These are phyloP conservation scores for Terebella lapidaria DNA, from an alignment of 2,888 invertebrate species.

Conservation along the genomic window DNA sequence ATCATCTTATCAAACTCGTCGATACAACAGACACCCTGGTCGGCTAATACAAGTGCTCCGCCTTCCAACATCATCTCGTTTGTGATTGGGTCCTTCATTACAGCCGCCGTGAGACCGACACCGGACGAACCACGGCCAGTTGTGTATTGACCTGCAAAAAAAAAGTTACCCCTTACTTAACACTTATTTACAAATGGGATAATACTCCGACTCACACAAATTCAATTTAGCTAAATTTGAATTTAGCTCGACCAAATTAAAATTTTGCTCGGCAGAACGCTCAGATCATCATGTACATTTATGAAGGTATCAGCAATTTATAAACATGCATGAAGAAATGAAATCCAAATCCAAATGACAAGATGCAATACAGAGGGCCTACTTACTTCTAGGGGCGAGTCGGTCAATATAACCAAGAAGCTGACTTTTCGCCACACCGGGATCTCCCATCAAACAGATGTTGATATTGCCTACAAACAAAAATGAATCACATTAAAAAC, in stretches of 20 bases:
- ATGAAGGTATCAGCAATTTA: no score
- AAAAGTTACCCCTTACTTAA: no score
- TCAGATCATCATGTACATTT: no score
- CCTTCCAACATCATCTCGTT: conserved; percentile 88
- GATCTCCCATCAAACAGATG: conserved; percentile 99
- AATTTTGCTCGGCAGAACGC: no score
- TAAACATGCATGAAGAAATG: no score
- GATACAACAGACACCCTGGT: conserved; percentile 96
- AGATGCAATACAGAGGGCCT: no score
- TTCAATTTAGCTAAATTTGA: no score
- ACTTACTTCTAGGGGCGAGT: conserved; percentile 71
- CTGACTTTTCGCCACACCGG: conserved; percentile 98
- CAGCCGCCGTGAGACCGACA: conserved; percentile 97
- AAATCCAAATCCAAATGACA: no score
- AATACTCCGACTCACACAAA: no score
- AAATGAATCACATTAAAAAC: neutral
- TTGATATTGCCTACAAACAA: conserved; percentile 66
- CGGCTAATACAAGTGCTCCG: conserved; percentile 92
- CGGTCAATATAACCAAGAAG: conserved; percentile 90
- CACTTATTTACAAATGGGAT: neutral
- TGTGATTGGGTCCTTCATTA: conserved; percentile 94
- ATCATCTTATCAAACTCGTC: conserved; percentile 99
- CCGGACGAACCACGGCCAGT: conserved; percentile 95
- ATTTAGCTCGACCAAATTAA: no score
- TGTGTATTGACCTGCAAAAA: conserved; percentile 74